Evolutionary conservation across 2,797 vertebrate species (phyloP), one percentile per base, ranked within the genome.

Genomic region (Notamacropus eugenii): DNA sequence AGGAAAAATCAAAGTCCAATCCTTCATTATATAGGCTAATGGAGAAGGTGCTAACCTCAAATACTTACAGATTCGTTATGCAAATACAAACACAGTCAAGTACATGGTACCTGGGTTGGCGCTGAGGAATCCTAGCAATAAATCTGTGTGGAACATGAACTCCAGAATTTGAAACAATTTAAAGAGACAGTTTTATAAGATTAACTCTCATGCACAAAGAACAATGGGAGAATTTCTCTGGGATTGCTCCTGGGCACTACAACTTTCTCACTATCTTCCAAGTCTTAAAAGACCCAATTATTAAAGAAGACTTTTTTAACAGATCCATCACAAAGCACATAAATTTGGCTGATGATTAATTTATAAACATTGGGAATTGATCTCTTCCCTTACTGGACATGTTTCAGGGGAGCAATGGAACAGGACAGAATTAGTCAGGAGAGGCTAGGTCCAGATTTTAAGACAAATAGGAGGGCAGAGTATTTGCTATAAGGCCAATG

Each of bases 121-220:
- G 31, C 31, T 52, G 4, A 1, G 4, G 11, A 29, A 29, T n/a
- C 5, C 46, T 62, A 50, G 62, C 52, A 95, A 82, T 91, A 82
- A 93, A 97, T 93, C 91, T 22, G 0, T 40, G 34, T 90, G 90
- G 87, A 94, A 95, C 94, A 74, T 57, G 90, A 97, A 94, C 90
- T 74, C 74, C 55, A 94, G 56, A 87, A 54, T 56, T 95, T 74
- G 40, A 55, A 56, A 55, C 92, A 93, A 55, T 92, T 46, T 56
- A 59, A 93, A 87, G 46, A 46, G 28, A 22, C 19, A 59, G 67
- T 91, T 90, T 87, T 93, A 92, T 34, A 91, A 54, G 90, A 55
- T 82, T 58, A 93, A 91, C 92, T 91, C 94, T 95, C 91, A 92
- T 27, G 91, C 92, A 50, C 40, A 93, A 13, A 92, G 54, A 29